Conservation (phyloP, 2,113 vertebrate genomes). For the Arothron firmamentum region DNA sequence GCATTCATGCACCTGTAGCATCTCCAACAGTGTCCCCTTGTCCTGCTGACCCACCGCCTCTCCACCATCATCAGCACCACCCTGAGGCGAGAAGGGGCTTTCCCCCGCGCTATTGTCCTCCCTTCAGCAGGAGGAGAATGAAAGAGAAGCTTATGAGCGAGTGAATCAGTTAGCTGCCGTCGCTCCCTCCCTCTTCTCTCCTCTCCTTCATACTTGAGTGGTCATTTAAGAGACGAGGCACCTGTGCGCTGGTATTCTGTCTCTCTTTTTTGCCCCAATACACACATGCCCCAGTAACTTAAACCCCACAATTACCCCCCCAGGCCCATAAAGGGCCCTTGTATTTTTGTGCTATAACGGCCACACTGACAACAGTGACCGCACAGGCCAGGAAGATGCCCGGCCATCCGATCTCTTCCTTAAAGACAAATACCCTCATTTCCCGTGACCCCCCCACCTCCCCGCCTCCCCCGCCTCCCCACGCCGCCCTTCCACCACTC, state of each 20-base stretch:
- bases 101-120: constrained; percentile 37
- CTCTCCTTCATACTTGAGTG: constrained; percentile 60
- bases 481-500: constrained; percentile 18
- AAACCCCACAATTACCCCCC: constrained; percentile 66
- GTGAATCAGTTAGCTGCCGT: constrained; percentile 20
- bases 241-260: constrained; percentile 58
- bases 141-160: constrained; percentile 26
- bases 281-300: constrained; percentile 60
- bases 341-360: constrained; percentile 54
- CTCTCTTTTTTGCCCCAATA: constrained; percentile 54
- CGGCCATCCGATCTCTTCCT: constrained; percentile 63
- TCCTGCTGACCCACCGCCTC: constrained; percentile 34
- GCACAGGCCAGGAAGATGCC: constrained; percentile 50
- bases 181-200: constrained; percentile 31
- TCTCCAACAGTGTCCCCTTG: constrained; percentile 42
- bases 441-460: constrained; percentile 38
- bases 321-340: constrained; percentile 61
- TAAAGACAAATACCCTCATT: constrained; percentile 68
- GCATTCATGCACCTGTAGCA: constrained; percentile 34
- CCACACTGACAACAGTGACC: constrained; percentile 54
- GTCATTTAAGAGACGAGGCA: constrained; percentile 58
- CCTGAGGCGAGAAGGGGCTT: constrained; percentile 54
- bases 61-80: constrained; percentile 43
- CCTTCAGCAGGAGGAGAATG: constrained; percentile 12
- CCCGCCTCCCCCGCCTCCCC: neutral